Conservation (phyloP, 2,797 vertebrate species). For the Simalia tracyae region DNA sequence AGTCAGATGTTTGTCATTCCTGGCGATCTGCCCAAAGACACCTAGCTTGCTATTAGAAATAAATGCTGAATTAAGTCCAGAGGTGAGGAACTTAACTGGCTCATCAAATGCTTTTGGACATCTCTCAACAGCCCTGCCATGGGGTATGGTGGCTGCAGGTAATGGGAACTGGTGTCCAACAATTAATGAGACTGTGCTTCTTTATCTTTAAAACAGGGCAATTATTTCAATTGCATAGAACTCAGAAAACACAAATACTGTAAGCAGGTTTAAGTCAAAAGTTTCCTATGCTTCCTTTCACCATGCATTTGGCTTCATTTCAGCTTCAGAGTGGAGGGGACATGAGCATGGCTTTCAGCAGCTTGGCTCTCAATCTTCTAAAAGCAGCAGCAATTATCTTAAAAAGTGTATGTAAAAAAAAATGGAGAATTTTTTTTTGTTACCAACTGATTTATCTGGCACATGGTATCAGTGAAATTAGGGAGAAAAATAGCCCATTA, state of each 20-base stretch:
- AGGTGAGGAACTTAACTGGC: not conserved
- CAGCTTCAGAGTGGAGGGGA: not conserved
- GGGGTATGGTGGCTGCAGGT: not conserved
- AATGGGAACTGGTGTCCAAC: not conserved
- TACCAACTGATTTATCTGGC: not conserved
- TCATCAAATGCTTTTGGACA: not conserved
- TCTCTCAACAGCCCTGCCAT: not conserved
- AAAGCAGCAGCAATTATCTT: not conserved
- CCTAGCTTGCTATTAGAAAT: not conserved
- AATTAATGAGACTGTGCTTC: not conserved
- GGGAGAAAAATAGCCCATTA: not conserved
- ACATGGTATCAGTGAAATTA: not conserved
- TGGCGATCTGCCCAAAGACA: not conserved
- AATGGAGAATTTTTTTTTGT: not conserved
- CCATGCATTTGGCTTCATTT: not conserved
- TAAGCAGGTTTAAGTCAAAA: not conserved
- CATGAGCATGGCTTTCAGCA: not conserved
- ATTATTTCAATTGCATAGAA: not conserved
- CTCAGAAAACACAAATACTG: no score
- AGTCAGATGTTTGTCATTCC: not conserved
- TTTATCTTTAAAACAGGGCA: not conserved
- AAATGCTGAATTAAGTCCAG: not conserved
- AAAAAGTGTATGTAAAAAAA: not conserved
- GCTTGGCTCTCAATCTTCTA: not conserved
- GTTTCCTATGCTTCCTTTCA: not conserved